Base-by-base conservation (phyloP, 2,888 invertebrate genomes). In the Drosophila austrosaltans region DNA sequence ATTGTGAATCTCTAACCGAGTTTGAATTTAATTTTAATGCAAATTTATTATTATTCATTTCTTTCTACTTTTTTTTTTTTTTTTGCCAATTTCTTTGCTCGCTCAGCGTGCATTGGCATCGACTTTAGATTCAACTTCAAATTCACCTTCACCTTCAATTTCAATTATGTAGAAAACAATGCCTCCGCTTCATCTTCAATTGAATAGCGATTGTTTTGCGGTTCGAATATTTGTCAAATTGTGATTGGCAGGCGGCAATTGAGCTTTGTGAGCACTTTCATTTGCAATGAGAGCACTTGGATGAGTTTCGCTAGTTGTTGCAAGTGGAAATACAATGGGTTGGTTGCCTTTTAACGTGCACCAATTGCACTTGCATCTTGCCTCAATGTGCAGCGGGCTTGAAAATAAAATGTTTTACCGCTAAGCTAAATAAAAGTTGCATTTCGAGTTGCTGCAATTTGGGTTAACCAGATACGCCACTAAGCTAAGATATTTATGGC, bases 361-460 rank as follows among this genome's bases (percentile, higher is more conserved):
- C 79, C 84, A 87, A 83, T 87, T 82, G 68, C 79, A 76, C 42
- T 78, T 57, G 48, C 72, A 53, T 53, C 57, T 60, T 75, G 76
- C 87, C 82, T 79, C 84, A 75, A 87, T 85, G 85, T 81, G 89
- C 89, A 85, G n/a, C 82, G 73, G 68, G 63, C 60, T 67, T 77
- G 69, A 66, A 63, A 70, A 69, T 60, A 64, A 75, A 76, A 73
- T 69, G 69, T 63, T 59, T 59, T 73, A 48, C 59, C 32, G 72
- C 53, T 72, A 36, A 39, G 59, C 58, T 56, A 60, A 67, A 70
- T 75, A 88, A 82, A 87, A 83, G 75, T 75, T 79, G 87, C 72
- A 62, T 63, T 77, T 72, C 87, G 65, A 61, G 69, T 67, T 53
- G 44, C 48, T 12, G 22, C 53, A 68, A 84, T 81, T 81, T 84